Evolutionary conservation across 1,140 invertebrate genomes (phyloP).

Genomic region (Bicyclus anynana): DNA sequence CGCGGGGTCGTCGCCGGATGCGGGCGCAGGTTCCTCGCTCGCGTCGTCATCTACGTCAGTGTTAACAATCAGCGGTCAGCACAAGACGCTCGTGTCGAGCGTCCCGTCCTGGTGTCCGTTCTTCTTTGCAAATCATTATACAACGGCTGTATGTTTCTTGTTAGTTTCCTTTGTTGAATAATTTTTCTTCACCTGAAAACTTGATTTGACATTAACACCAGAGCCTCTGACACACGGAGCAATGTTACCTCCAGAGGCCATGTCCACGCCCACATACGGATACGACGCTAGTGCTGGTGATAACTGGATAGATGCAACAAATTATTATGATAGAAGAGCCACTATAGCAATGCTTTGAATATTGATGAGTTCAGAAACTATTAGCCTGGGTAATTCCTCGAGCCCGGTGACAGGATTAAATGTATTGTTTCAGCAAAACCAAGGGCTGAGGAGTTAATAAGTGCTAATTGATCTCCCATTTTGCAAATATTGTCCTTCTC

Average conservation of each 20-base stretch:
- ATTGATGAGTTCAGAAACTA: constrained; percentile 25
- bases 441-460: too few relatives aligned
- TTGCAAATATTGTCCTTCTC: constrained; percentile 26
- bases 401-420: too few relatives aligned
- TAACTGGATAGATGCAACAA: constrained; percentile 32
- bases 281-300: constrained; percentile 36
- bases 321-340: constrained; percentile 28
- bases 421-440: too few relatives aligned
- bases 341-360: constrained; percentile 24
- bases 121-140: constrained; percentile 23
- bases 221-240: constrained; percentile 44
- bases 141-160: constrained; percentile 4
- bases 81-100: constrained; percentile 59
- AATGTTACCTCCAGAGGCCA: constrained; percentile 35
- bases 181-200: constrained; percentile 72
- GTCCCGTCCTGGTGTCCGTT: constrained; percentile 51
- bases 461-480: constrained; percentile 23
- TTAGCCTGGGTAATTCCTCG: too few relatives aligned
- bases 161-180: constrained; percentile 29
- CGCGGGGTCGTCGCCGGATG: constrained; percentile 37
- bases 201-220: constrained; percentile 74
- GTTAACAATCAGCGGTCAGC: constrained; percentile 53
- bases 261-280: constrained; percentile 37
- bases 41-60: constrained; percentile 66
- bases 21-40: constrained; percentile 39